These are phyloP conservation scores for Hermetia illucens DNA, from an alignment of 1,140 invertebrate genomes.

Conservation along the genomic window DNA sequence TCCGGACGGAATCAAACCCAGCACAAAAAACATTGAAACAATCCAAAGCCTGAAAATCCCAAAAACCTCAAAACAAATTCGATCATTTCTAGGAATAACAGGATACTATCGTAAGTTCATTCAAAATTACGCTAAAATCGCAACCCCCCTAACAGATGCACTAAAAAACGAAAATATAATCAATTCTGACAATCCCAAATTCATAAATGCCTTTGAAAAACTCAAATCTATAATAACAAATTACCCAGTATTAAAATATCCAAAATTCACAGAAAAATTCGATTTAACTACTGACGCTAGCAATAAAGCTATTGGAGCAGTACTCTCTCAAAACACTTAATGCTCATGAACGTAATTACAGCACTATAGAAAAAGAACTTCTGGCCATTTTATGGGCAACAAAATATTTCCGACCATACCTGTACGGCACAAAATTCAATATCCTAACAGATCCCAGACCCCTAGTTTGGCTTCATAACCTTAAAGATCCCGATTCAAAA, in stretches of 20 bases:
- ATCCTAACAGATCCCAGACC: too few relatives aligned
- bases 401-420: too few relatives aligned
- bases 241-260: constrained; percentile 22
- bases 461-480: too few relatives aligned
- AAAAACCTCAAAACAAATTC: constrained; percentile 11
- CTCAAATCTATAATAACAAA: too few relatives aligned
- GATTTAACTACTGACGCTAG: constrained; percentile 28
- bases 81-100: constrained; percentile 15
- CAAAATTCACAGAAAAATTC: constrained; percentile 23
- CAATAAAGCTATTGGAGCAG: constrained; percentile 19
- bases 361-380: too few relatives aligned
- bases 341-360: too few relatives aligned
- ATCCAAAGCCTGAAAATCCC: constrained; percentile 12
- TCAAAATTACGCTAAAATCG: constrained; percentile 14
- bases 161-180: too few relatives aligned
- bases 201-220: too few relatives aligned
- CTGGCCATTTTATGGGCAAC: too few relatives aligned
- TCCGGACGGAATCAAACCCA: not conserved
- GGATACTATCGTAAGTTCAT: constrained; percentile 23
- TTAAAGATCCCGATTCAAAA: too few relatives aligned
- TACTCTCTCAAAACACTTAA: constrained; percentile 23
- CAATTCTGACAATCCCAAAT: too few relatives aligned
- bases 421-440: too few relatives aligned
- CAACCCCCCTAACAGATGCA: constrained; percentile 16
- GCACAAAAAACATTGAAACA: constrained; percentile 11